phyloP scores from a whole-genome alignment of 1,140 invertebrate species.

The Cherax destructor region DNA sequence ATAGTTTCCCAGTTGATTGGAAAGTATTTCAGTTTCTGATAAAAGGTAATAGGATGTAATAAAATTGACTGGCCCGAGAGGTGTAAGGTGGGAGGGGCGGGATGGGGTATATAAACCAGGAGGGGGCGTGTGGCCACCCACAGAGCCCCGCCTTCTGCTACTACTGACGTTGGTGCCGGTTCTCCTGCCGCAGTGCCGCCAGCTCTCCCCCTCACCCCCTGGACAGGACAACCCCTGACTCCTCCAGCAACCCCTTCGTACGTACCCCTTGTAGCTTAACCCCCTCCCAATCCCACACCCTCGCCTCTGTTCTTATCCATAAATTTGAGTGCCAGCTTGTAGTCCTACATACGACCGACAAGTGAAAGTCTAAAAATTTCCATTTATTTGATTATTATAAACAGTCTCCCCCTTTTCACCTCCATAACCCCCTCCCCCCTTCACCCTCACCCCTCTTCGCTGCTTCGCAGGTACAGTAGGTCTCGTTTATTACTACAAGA shows the following conservation, averaged over 20 bases:
- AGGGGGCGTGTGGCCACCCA: conserved; percentile 5
- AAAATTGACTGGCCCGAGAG: neutral
- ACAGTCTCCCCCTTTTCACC: too few relatives aligned
- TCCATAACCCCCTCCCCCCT: neutral
- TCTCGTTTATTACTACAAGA: neutral
- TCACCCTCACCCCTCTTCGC: neutral
- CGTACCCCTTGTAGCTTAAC: neutral
- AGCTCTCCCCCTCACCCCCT: neutral
- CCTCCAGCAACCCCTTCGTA: too few relatives aligned
- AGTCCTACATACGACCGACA: neutral
- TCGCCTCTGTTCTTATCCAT: neutral
- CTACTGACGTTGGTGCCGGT: conserved; percentile 16
- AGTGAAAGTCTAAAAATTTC: neutral
- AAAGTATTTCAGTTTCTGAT: too few relatives aligned
- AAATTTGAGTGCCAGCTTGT: neutral
- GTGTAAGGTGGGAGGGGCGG: conserved; percentile 1
- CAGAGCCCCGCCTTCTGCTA: conserved; percentile 9
- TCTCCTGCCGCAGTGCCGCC: conserved; percentile 9
- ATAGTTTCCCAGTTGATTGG: too few relatives aligned
- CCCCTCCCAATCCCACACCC: neutral
- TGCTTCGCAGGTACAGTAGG: neutral
- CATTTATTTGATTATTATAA: neutral
- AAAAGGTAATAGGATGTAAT: too few relatives aligned
- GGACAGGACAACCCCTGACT: neutral
- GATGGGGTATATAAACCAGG: conserved; percentile 7